phyloP scores from a whole-genome alignment of 2,797 vertebrate genomes.

The Pantherophis vulpinus region DNA sequence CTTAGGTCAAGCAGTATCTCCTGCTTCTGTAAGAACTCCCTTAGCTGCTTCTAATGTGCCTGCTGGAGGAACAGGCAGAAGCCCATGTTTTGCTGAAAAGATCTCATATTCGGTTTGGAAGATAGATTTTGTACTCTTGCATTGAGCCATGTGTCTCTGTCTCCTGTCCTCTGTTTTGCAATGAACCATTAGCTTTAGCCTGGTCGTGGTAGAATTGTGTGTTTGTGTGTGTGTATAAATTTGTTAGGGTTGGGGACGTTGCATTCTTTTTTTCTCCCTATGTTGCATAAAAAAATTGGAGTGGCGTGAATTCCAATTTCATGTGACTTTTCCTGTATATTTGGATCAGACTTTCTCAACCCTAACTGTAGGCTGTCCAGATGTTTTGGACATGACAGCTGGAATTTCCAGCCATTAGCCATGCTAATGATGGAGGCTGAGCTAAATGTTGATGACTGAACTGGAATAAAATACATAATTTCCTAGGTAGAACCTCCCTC shows the following conservation, averaged over 20 bases:
- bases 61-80: slow-evolving; percentile 3
- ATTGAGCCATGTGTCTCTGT: background rate
- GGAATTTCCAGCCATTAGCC: slow-evolving; percentile 10
- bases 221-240: background rate
- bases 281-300: background rate
- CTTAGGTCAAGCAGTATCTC: slow-evolving; percentile 20
- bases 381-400: background rate
- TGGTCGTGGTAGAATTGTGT: background rate
- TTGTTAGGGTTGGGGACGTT: background rate
- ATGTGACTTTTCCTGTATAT: background rate
- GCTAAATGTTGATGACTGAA: slow-evolving; percentile 15
- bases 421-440: background rate
- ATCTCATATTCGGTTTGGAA: background rate
- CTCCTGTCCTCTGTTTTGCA: slow-evolving; percentile 54
- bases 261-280: background rate
- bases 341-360: background rate
- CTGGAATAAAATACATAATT: slow-evolving; percentile 17
- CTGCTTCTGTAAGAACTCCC: background rate
- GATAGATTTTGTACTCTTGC: slow-evolving; percentile 16
- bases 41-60: slow-evolving; percentile 15
- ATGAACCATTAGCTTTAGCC: slow-evolving; percentile 29
- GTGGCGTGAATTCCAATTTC: background rate
- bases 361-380: background rate
- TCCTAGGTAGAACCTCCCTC: background rate
- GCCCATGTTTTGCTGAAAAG: background rate